Percentiles rank a stretch among this genome's conserved stretches.
These are phyloP conservation scores for Sapajus apella DNA, from an alignment of 2,113 vertebrate species.

Conservation along the genomic window DNA sequence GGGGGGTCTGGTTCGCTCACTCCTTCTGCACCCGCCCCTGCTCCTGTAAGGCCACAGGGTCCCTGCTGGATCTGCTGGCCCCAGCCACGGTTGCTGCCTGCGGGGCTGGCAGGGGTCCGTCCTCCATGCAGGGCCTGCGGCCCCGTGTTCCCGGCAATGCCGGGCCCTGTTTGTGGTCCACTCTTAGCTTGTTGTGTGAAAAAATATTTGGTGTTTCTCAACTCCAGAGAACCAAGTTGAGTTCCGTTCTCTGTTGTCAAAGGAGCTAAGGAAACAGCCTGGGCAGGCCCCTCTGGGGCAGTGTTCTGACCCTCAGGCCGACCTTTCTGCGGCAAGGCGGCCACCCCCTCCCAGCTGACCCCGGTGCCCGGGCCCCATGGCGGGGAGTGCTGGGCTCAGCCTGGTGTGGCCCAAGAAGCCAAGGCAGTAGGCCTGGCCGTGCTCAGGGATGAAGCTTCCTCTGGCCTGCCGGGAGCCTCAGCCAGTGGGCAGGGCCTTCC, in stretches of 20 bases:
- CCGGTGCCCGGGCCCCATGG: accelerated
- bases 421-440: not conserved
- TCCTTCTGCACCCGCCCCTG: not conserved
- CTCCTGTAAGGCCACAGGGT: not conserved
- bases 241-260: not conserved
- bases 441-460: not conserved
- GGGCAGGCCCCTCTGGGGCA: too few relatives aligned
- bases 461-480: not conserved
- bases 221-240: not conserved
- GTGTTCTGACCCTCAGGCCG: not conserved
- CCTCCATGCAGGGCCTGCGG: not conserved
- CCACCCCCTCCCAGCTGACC: not conserved
- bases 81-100: not conserved
- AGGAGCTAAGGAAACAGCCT: not conserved
- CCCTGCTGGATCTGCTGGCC: not conserved
- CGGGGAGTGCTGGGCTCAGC: not conserved
- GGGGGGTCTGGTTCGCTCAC: accelerated
- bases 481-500: not conserved
- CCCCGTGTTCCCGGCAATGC: accelerated
- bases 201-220: not conserved
- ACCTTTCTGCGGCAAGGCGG: not conserved
- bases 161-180: not conserved
- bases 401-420: too few relatives aligned
- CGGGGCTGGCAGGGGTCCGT: not conserved
- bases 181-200: not conserved